Percentiles rank a stretch among this genome's conserved stretches.
phyloP scores from a whole-genome alignment of 2,113 vertebrate species.

The Oryzias javanicus region DNA sequence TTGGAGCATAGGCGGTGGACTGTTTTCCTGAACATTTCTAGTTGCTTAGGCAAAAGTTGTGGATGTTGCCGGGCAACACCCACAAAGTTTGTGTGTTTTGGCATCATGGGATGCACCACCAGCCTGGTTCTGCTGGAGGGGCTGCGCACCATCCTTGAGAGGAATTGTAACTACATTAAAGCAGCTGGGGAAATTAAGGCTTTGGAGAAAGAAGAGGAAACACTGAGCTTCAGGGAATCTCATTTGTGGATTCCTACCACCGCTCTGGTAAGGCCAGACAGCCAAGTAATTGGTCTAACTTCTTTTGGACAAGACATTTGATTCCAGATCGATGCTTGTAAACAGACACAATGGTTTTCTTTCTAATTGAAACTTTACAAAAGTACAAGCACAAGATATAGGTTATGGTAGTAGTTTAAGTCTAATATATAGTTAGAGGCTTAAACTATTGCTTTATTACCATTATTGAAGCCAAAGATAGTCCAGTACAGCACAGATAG shows the following conservation, averaged over 20 bases:
- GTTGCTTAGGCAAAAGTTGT: constrained; percentile 4
- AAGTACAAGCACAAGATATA: not conserved
- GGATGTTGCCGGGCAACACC: not conserved
- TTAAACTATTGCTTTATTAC: too few species aligned
- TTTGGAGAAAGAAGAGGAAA: constrained; percentile 77
- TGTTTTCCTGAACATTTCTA: not conserved
- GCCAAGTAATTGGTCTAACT: not conserved
- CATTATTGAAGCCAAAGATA: too few species aligned
- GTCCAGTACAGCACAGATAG: too few species aligned
- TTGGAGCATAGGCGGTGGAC: not conserved
- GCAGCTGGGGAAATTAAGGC: constrained; percentile 80
- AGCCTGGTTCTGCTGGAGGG: constrained; percentile 90
- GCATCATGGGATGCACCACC: constrained; percentile 91
- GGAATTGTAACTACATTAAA: constrained; percentile 90
- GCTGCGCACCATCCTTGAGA: constrained; percentile 86
- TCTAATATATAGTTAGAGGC: too few species aligned
- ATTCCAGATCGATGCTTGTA: not conserved
- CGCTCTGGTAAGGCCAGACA: constrained; percentile 53
- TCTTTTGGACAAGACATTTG: not conserved
- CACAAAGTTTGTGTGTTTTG: constrained; percentile 19
- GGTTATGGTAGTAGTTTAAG: too few species aligned
- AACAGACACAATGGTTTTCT: not conserved
- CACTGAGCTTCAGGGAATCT: constrained; percentile 45
- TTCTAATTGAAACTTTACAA: not conserved
- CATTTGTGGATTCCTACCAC: constrained; percentile 50